phyloP scores from a whole-genome alignment of 2,797 vertebrate genomes.

The Oreochromis grahami region DNA sequence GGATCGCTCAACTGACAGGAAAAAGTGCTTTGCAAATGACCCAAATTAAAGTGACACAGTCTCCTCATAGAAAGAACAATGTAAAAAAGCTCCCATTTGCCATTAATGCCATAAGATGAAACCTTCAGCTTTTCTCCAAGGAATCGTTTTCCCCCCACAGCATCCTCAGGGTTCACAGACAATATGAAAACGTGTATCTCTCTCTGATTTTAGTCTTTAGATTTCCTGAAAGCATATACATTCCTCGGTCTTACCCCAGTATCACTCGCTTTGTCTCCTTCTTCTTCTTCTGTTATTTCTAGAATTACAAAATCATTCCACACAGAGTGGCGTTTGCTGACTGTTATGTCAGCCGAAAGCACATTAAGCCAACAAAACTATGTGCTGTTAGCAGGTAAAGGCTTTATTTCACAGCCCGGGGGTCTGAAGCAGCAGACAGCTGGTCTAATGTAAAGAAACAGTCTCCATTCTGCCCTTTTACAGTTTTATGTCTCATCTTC shows the following conservation, averaged over 20 bases:
- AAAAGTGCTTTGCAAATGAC: neutral
- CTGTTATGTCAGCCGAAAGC: neutral
- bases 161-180: neutral
- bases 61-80: neutral
- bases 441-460: constrained; percentile 30
- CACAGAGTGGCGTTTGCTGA: neutral
- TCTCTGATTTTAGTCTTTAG: neutral
- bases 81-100: neutral
- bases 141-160: neutral
- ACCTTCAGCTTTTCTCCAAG: neutral
- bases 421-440: constrained; percentile 26
- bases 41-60: neutral
- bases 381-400: neutral
- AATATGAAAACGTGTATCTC: neutral
- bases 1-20: neutral
- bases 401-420: constrained; percentile 28
- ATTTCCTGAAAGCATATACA: neutral
- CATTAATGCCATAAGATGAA: neutral
- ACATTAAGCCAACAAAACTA: neutral
- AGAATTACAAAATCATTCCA: neutral
- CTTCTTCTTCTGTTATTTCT: neutral
- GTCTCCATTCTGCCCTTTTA: constrained; percentile 31
- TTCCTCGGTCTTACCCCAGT: neutral
- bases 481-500: constrained; percentile 34
- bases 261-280: neutral